These are phyloP conservation scores for Limanda limanda DNA, from an alignment of 2,113 vertebrate species.

Conservation along the genomic window DNA sequence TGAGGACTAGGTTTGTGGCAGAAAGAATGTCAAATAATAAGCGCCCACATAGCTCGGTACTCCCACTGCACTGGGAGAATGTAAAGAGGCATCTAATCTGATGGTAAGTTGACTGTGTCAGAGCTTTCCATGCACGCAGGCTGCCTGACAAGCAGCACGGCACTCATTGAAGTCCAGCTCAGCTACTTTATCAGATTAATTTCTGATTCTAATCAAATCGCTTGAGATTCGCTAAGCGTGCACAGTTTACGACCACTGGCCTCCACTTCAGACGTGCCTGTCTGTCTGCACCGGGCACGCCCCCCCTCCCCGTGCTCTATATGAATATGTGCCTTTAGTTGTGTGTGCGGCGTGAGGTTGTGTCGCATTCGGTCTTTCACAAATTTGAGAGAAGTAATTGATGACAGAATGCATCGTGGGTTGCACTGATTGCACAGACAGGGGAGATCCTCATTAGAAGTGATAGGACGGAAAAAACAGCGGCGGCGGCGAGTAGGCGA, in stretches of 20 bases:
- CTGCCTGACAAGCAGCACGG: not conserved
- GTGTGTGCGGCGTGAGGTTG: not conserved
- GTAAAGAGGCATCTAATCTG: not conserved
- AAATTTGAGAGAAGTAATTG: not conserved
- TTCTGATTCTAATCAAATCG: not conserved
- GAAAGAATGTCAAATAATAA: not conserved
- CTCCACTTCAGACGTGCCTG: not conserved
- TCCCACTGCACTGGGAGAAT: not conserved
- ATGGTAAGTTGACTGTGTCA: not conserved
- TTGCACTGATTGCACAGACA: not conserved
- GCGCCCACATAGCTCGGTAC: not conserved
- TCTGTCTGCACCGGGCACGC: not conserved
- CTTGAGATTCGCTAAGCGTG: not conserved
- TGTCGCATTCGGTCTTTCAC: not conserved
- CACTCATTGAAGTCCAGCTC: not conserved
- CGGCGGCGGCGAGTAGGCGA: not conserved
- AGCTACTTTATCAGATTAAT: constrained; percentile 1
- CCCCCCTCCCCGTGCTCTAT: not conserved
- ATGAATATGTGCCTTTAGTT: not conserved
- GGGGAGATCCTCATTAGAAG: not conserved
- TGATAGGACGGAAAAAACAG: not conserved
- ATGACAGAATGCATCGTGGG: not conserved
- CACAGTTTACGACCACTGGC: not conserved
- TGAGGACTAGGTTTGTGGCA: not conserved
- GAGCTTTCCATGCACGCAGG: not conserved